Evolutionary conservation across 2,888 invertebrate species (phyloP), one percentile per base, ranked within the genome.

Genomic region (Tenthredo livida): DNA sequence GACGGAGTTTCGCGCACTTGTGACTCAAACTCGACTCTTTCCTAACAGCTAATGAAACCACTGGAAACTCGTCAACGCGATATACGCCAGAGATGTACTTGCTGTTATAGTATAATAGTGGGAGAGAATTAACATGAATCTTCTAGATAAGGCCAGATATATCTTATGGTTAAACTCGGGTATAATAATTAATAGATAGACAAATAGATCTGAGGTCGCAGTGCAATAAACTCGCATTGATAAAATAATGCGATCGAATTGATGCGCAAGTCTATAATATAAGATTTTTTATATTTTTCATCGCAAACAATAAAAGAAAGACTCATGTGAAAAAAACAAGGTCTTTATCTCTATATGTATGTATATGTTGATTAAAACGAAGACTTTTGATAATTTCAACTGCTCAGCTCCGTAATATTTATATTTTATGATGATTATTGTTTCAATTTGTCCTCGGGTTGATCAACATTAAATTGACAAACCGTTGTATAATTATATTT

Each of bases 161-260:
- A 61, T 80, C 80, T 61, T 80, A 58, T 37, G 9, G 58, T 58
- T 43, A 17, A 72, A 43, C 37, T 21, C 40, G 40, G 15, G 17
- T 54, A 54, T 50, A 50, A 50, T 50, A n/a, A 50, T 67, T 33
- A 33, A 37, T 72, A 21, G 21, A 73, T 77, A 37, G 25, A 80
- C 12, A 37, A 37, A 40, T 61, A 80, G 37, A 61, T 12, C 40
- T 12, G n/a, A 40, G 80, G 61, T 58, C 80, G 61, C 15, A 61
- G 80, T 80, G 80, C 80, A 80, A 80, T 61, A 80, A 80, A 80
- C 80, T 80, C 40, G 43, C 61, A 1, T 50, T 54, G 25, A 40
- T 80, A 58, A 54, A 10, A 33, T 50, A 29, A 78, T 21, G 40
- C 61, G 25, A 54, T 29, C 54, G 40, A 40, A 80, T 80, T 50